Evolutionary conservation across 2,113 vertebrate species (phyloP), one percentile per base, ranked within the genome.

Genomic region (Sapayoa aenigma): DNA sequence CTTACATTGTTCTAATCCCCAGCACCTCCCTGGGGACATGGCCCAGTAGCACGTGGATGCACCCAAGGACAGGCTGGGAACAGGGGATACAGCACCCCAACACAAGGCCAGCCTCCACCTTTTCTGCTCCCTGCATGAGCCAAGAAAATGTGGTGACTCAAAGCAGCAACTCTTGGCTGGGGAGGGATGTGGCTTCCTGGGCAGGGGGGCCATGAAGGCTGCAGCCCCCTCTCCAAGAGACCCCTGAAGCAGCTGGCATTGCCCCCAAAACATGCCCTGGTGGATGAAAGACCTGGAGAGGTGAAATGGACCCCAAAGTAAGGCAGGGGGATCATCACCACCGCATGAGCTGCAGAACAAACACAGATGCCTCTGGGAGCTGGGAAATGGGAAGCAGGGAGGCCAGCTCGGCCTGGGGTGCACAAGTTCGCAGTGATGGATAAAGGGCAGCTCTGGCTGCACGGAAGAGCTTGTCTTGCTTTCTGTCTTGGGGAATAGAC

Each of bases 241-340:
- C 7, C 17, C 23, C 66, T 65, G 1, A 1, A 58, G 27, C 42
- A 87, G 27, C 58, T 2, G 1, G 18, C 41, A 23, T 39, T 52
- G 31, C n/a, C 13, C n/a, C 0, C 0, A 23, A 10, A 24, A 24
- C 23, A 10, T 25, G 9, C 12, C 7, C 9, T n/a, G 22, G 11
- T 46, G 67, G 33, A 7, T 58, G 16, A 24, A 42, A 85, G 50
- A 85, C 47, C 13, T 5, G 3, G 35, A 71, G n/a, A 49, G 35
- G 67, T 67, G 63, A 60, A 65, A 62, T 62, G 30, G 42, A 68
- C 12, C 12, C 14, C 44, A 76, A 23, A 80, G 23, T 8, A 75
- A 72, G 23, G 30, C 47, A 68, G 76, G 67, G 35, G 16, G 42
- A 33, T 53, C 33, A 7, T 15, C 6, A 9, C 55, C 10, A 74